Base-by-base conservation (phyloP, 2,113 vertebrate species). In the Rana temporaria region DNA sequence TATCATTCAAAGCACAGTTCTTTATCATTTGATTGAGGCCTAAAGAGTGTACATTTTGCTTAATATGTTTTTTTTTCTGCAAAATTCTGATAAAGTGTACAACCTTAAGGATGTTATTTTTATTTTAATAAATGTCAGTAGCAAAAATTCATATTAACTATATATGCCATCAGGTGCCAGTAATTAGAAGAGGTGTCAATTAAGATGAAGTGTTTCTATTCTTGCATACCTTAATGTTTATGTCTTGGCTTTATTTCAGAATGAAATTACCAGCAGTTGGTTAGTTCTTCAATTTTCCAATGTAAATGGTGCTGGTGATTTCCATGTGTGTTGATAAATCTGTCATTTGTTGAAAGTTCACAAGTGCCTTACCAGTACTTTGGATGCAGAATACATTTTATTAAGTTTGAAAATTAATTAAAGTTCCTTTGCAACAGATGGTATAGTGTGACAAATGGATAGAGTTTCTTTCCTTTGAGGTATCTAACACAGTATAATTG, bases 201-300 rank as follows among this genome's bases (percentile, higher is more conserved):
- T 64, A 72, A 81, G 69, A 81, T 73, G 22, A 73, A 81, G 67
- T 81, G 56, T 73, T 63, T 65, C 69, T 73, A 48, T 65, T 81
- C 42, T 62, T 64, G 60, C 24, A 81, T 73, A 72, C 79, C 69
- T 73, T 56, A 19, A 71, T 81, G 70, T 81, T 64, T 64, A 65
- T 55, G 64, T 32, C 69, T 81, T 73, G 59, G 79, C 69, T 65
- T 81, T 81, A 65, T 73, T 73, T 73, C 79, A 73, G 59, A 72
- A 71, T 69, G 42, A 63, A 81, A 81, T 73, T 81, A 42, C 69
- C 22, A 81, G 73, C 69, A 81, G 68, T 81, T 81, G 79, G 79
- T 64, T 62, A 81, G 60, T 65, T 71, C 59, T 81, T 73, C 48
- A 81, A 73, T 81, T 73, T 81, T 24, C 60, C 57, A 73, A 53